These are phyloP conservation scores for Umimayanthus chanpuru DNA, from an alignment of 92 coral and sea anemone species.

Conservation along the genomic window DNA sequence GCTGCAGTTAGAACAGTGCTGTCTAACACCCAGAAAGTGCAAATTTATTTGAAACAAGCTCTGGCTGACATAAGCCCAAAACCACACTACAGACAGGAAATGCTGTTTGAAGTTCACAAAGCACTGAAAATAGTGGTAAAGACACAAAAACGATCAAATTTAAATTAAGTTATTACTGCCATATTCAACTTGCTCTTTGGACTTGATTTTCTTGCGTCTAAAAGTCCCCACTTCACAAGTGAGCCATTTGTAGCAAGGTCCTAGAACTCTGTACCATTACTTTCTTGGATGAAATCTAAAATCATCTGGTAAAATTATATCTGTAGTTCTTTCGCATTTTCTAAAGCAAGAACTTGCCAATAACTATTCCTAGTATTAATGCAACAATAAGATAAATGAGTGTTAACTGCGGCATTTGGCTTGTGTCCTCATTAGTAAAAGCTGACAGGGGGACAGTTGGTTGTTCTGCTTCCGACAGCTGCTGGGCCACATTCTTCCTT, in stretches of 20 bases:
- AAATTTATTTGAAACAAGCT: background rate
- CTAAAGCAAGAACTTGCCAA: conserved; percentile 87
- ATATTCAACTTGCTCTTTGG: background rate
- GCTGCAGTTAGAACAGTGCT: no score
- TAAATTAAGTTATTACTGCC: background rate
- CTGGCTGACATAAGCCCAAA: background rate
- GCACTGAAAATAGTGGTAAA: background rate
- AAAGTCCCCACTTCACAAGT: conserved; percentile 11
- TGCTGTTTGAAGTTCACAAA: background rate
- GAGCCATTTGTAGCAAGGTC: background rate
- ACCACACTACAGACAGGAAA: background rate
- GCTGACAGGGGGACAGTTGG: conserved; percentile 39
- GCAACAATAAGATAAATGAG: conserved; percentile 81
- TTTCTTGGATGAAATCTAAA: conserved; percentile 20
- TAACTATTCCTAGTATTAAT: conserved; percentile 77
- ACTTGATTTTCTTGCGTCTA: background rate
- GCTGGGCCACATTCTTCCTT: conserved; percentile 67
- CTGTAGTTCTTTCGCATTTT: conserved; percentile 2
- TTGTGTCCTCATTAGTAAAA: conserved; percentile 45
- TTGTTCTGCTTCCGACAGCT: conserved; percentile 31
- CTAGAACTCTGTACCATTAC: background rate
- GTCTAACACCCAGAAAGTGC: no score
- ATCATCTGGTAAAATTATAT: conserved; percentile 41
- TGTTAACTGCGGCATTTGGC: conserved; percentile 60
- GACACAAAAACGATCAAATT: background rate